phyloP scores from a whole-genome alignment of 2,888 invertebrate genomes.

The Argynnis bischoffii region DNA sequence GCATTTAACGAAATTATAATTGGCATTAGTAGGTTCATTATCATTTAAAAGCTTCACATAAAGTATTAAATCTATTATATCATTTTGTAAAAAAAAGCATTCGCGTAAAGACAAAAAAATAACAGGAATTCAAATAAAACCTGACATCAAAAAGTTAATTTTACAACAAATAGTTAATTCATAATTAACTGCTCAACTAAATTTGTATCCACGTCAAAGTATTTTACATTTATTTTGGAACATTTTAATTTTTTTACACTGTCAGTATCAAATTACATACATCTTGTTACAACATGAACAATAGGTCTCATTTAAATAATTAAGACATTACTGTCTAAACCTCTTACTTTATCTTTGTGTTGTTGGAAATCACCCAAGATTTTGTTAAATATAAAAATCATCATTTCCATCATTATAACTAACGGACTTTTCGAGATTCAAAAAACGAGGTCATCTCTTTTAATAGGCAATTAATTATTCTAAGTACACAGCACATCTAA shows the following conservation, averaged over 20 bases:
- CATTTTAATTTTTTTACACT: neutral
- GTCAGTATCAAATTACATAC: constrained; percentile 10
- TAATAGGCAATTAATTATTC: constrained; percentile 62
- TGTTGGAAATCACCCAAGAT: constrained; percentile 54
- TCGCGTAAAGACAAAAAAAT: too few relatives aligned
- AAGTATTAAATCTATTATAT: too few relatives aligned
- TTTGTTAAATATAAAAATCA: constrained; percentile 64
- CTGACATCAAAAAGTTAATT: too few relatives aligned
- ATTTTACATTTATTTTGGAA: constrained; percentile 2
- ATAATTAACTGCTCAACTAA: too few relatives aligned
- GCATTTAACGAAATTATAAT: too few relatives aligned
- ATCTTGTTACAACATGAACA: constrained; percentile 11
- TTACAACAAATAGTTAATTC: too few relatives aligned
- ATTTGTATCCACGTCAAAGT: neutral
- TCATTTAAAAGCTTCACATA: too few relatives aligned
- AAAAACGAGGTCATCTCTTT: constrained; percentile 61
- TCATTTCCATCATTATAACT: constrained; percentile 60
- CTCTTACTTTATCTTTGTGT: constrained; percentile 37
- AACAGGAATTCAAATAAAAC: too few relatives aligned
- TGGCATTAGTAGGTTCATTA: too few relatives aligned
- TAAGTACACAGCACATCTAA: constrained; percentile 82
- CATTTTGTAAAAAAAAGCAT: too few relatives aligned
- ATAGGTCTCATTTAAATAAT: constrained; percentile 17
- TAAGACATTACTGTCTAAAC: constrained; percentile 17
- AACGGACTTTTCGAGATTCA: constrained; percentile 78